Evolutionary conservation across 2,113 vertebrate species (phyloP).

Genomic region (Stigmatopora argus): DNA sequence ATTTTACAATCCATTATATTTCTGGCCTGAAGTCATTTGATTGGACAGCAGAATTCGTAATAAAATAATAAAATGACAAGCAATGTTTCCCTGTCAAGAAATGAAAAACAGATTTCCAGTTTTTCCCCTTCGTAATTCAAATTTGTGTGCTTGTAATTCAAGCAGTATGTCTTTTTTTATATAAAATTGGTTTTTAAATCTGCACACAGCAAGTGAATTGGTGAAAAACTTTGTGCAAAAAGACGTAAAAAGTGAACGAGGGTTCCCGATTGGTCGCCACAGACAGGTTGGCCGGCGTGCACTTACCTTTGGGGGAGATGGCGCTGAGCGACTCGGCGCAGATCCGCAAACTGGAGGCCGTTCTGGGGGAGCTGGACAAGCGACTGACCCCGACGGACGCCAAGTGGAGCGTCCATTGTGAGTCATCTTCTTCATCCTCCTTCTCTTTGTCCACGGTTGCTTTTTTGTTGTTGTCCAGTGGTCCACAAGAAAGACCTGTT

Average conservation of each 20-base stretch:
- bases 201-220: neutral
- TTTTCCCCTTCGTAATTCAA: no score
- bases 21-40: no score
- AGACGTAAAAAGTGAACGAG: neutral
- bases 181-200: no score
- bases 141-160: no score
- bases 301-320: slow-evolving; percentile 79
- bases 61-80: no score
- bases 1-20: no score
- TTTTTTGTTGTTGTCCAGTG: slow-evolving; percentile 49
- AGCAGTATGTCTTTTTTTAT: no score
- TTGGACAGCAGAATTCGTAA: no score
- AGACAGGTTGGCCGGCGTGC: slow-evolving; percentile 73
- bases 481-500: slow-evolving; percentile 84
- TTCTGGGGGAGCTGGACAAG: slow-evolving; percentile 71
- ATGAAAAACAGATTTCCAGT: no score
- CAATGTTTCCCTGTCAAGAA: no score
- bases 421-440: slow-evolving; percentile 41
- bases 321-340: slow-evolving; percentile 75
- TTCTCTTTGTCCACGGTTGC: neutral
- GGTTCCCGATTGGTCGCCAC: neutral
- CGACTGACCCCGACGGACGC: slow-evolving; percentile 65
- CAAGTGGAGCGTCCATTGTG: slow-evolving; percentile 82
- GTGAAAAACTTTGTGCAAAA: no score
- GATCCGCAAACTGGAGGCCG: slow-evolving; percentile 73